Conservation (phyloP, 2,888 invertebrate species). For the Hanleya hanleyi region DNA sequence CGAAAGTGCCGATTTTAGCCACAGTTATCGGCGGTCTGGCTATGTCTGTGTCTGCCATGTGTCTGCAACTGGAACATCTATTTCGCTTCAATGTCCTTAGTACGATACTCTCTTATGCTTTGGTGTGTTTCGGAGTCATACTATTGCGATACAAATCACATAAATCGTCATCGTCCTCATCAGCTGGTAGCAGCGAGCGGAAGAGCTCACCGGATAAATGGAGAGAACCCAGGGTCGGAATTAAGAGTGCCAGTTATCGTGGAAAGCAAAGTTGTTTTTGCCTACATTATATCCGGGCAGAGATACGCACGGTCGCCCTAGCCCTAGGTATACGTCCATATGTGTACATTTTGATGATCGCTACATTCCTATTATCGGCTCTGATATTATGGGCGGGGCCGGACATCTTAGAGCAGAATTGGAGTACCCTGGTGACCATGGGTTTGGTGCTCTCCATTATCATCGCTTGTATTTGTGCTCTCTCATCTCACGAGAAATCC, state of each 20-base stretch:
- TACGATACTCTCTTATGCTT: slow-evolving; percentile 79
- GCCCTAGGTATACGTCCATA: too few species aligned
- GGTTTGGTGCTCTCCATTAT: not conserved
- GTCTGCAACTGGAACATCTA: slow-evolving; percentile 89
- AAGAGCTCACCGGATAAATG: too few species aligned
- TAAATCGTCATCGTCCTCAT: too few species aligned
- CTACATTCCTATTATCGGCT: not conserved
- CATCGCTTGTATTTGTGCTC: not conserved
- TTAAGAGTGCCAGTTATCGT: too few species aligned
- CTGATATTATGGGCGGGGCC: not conserved
- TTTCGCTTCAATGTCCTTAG: slow-evolving; percentile 93
- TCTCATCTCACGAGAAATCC: not conserved
- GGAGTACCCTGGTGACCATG: not conserved
- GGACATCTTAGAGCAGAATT: not conserved
- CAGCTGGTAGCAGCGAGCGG: too few species aligned
- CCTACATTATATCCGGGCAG: too few species aligned
- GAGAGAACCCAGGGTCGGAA: too few species aligned
- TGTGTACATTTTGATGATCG: not conserved
- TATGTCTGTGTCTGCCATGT: slow-evolving; percentile 80
- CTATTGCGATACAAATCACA: slow-evolving; percentile 82
- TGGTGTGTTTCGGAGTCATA: slow-evolving; percentile 90
- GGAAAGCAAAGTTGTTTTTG: too few species aligned
- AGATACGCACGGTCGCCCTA: too few species aligned
- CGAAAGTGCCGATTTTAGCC: slow-evolving; percentile 76
- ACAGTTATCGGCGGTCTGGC: slow-evolving; percentile 56